Evolutionary conservation across 2,888 invertebrate species (phyloP).

Genomic region (Thysanoteuthis rhombus): DNA sequence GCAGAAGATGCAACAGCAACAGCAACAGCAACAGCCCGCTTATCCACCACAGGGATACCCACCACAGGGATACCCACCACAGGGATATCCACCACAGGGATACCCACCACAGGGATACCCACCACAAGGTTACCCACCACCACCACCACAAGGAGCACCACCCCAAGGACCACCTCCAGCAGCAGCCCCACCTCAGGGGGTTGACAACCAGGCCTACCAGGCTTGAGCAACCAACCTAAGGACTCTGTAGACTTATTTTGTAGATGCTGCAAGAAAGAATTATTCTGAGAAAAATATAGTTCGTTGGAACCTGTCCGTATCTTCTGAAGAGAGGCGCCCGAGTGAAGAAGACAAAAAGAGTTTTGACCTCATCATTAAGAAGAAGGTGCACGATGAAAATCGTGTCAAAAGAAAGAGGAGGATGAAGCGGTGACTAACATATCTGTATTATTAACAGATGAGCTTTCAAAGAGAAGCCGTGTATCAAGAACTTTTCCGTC

Average conservation of each 20-base stretch:
- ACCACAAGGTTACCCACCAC: conserved; percentile 30
- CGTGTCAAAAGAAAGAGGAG: background rate
- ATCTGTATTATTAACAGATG: background rate
- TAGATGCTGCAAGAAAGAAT: conserved; percentile 22
- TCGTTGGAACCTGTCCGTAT: background rate
- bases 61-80: conserved; percentile 28
- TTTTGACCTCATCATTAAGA: background rate
- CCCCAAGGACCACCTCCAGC: background rate
- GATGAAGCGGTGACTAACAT: background rate
- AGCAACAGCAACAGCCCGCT: background rate
- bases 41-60: conserved; percentile 22
- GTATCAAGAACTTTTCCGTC: background rate
- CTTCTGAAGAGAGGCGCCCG: background rate
- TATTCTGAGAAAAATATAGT: background rate
- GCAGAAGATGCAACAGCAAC: conserved; percentile 20
- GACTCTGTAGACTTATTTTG: conserved; percentile 22
- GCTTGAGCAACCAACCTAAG: background rate
- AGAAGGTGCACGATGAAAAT: background rate
- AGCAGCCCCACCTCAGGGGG: conserved; percentile 23
- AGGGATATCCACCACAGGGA: background rate
- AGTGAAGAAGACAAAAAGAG: background rate
- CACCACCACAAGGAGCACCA: conserved; percentile 17
- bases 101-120: conserved; percentile 25
- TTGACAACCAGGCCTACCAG: conserved; percentile 25
- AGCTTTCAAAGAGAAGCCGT: background rate